Evolutionary conservation across 1,140 invertebrate genomes (phyloP), one percentile per base, ranked within the genome.

Genomic region (Adelges cooleyi): DNA sequence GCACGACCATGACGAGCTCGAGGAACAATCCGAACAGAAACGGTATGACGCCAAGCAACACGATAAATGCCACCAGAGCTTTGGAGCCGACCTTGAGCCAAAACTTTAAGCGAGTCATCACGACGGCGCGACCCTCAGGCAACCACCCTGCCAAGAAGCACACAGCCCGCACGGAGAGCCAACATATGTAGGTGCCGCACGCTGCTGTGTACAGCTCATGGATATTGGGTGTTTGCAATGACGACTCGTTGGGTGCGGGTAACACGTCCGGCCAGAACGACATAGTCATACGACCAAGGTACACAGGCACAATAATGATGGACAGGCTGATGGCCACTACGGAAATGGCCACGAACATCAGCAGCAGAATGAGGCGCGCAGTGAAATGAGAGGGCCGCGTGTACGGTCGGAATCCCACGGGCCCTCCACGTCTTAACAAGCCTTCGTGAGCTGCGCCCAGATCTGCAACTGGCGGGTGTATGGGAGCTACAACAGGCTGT

Each of bases 191-290:
- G 18, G 93, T 85, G 0, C 95, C 93, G 75, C 87, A 90, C 0
- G 93, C 91, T 0, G 92, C 89, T 1, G 95, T 98, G 72, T 98
- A 98, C 0, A 98, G 77, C 75, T 99, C 96, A 73, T 98, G 94
- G 0, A 96, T 86, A 48, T 82, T 66, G 1, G 68, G 79, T 42
- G 81, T 78, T 6, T 83, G 78, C 9, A 70, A n/a, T 33, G 18
- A 59, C 20, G 68, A 25, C n/a, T 71, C 59, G 15, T 72, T 72
- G 76, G 78, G 23, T 5, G 78, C 75, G 3, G 77, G 76, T 9
- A 79, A 78, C 5, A 82, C 80, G 4, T 83, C 81, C 29, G 86
- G 77, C 88, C 90, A 95, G 2, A 95, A 68, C 1, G 85, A 81
- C 89, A 96, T 92, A 9, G 93, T 80, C 69, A 86, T 81, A 10